These are phyloP conservation scores for Hypocryptadius cinnamomeus DNA, from an alignment of 2,113 vertebrate species.

Conservation along the genomic window DNA sequence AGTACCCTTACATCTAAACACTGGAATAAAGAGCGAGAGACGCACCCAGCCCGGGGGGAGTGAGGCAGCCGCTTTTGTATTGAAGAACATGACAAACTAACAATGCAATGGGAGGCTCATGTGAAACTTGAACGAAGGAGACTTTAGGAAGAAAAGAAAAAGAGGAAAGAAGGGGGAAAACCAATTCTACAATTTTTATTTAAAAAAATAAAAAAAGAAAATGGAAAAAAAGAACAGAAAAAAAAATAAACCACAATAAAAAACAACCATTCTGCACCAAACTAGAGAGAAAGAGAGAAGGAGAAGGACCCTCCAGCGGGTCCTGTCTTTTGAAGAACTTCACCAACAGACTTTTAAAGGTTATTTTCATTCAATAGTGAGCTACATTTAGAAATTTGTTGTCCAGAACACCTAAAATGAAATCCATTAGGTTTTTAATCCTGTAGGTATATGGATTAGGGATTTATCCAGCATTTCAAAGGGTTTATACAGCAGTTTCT, in stretches of 20 bases:
- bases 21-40: constrained; percentile 69
- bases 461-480: constrained; percentile 74
- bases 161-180: constrained; percentile 56
- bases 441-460: constrained; percentile 58
- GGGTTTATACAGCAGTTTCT: not conserved
- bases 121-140: constrained; percentile 69
- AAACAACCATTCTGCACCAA: constrained; percentile 66
- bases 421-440: constrained; percentile 67
- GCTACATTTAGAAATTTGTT: constrained; percentile 64
- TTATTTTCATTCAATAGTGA: constrained; percentile 74
- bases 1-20: constrained; percentile 97
- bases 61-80: constrained; percentile 54
- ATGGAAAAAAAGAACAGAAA: constrained; percentile 41
- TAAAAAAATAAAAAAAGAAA: constrained; percentile 49
- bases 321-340: constrained; percentile 66
- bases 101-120: constrained; percentile 58
- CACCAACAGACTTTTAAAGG: constrained; percentile 74
- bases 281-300: constrained; percentile 58
- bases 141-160: constrained; percentile 60
- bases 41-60: not conserved
- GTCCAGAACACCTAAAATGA: constrained; percentile 64
- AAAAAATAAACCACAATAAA: constrained; percentile 28
- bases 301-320: constrained; percentile 46
- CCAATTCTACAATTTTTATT: constrained; percentile 71
- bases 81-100: constrained; percentile 58